Evolutionary conservation across 2,113 vertebrate species (phyloP), one percentile per base, ranked within the genome.

Genomic region (Tenrec ecaudatus): DNA sequence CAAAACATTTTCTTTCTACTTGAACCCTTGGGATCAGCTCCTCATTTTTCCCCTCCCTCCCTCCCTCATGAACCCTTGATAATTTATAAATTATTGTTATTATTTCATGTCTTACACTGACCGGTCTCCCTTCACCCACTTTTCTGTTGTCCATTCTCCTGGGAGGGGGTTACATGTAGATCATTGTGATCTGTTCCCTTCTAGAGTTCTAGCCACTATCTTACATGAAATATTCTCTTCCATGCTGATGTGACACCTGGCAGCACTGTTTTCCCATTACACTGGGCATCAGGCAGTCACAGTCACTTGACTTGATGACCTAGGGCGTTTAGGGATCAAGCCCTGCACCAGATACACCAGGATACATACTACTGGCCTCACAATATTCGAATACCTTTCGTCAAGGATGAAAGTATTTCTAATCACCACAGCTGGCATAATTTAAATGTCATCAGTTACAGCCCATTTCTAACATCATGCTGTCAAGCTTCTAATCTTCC

Each of bases 381-480:
- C 25, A 27, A 73, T 29, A 77, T 58, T 53, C 73, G 85, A 53
- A 64, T 53, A 68, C 15, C 0, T 81, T 88, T 71, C 68, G n/a
- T 87, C 23, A 78, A 71, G 33, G 25, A 33, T 73, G 27, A 81
- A 31, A 62, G 1, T 58, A 1, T 77, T 33, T 77, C 83, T 85
- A 62, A 88, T 76, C 27, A n/a, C n/a, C 23, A 9, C 68, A 7
- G 81, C 40, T 77, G 23, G 12, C 88, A 33, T 78, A 90, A 90
- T 68, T 90, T 94, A 33, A n/a, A 3, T 75, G 90, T 83, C 38
- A 23, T n/a, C 40, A 76, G 3, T 64, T 47, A 91, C 38, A 90
- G 10, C 36, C 20, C 22, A 60, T 92, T 84, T 95, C 40, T 88
- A 75, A 84, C 29, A 75, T 86, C 36, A 77, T 36, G n/a, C 84